Percentiles rank a stretch among this genome's conserved stretches.
phyloP scores from a whole-genome alignment of 2,113 vertebrate genomes.

The Dendropsophus ebraccatus region DNA sequence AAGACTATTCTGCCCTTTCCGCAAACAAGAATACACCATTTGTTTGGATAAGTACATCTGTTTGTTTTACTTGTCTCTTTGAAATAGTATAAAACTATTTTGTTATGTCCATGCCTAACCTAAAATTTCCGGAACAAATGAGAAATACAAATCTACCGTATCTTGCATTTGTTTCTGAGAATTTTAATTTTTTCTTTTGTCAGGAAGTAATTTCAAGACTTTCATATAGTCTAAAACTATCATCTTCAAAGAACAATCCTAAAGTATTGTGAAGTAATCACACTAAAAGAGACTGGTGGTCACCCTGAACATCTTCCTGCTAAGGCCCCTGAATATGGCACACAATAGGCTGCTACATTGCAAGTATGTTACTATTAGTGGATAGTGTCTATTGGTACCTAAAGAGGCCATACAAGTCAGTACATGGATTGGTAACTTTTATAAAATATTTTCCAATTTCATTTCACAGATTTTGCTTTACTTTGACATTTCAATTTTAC shows the following conservation, averaged over 20 bases:
- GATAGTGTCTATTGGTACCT: no score
- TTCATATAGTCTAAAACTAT: not conserved
- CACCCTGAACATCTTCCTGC: not conserved
- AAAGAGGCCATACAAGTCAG: no score
- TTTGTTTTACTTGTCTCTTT: slow-evolving; percentile 29
- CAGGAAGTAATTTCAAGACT: not conserved
- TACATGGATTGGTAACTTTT: no score
- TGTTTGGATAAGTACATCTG: slow-evolving; percentile 44
- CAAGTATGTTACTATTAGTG: no score
- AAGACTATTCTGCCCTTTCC: not conserved
- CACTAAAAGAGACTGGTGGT: not conserved
- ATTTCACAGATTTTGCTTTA: no score
- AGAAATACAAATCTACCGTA: slow-evolving; percentile 30
- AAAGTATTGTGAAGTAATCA: not conserved
- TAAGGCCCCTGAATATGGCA: no score
- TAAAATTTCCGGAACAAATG: slow-evolving; percentile 32
- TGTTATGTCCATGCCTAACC: slow-evolving; percentile 16
- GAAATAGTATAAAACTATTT: slow-evolving; percentile 10
- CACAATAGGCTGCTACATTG: no score
- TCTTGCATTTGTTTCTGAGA: slow-evolving; percentile 2
- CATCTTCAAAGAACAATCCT: not conserved
- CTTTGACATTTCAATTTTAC: no score
- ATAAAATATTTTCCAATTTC: no score
- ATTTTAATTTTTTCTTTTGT: not conserved
- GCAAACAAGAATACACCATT: slow-evolving; percentile 17